Evolutionary conservation across 2,888 invertebrate genomes (phyloP), one percentile per base, ranked within the genome.

Genomic region (Drosophila affinis): DNA sequence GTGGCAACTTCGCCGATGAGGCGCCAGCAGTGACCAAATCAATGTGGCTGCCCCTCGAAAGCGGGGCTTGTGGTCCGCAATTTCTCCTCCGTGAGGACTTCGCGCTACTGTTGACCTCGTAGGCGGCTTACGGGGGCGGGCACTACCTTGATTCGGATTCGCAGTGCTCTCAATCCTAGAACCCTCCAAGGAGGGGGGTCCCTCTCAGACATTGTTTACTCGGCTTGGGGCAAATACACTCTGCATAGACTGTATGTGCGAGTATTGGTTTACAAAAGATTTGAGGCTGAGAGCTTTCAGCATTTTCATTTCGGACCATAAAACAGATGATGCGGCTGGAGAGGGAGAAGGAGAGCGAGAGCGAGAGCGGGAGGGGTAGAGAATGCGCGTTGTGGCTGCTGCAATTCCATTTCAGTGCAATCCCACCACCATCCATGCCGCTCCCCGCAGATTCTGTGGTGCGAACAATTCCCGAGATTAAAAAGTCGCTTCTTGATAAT

Each of bases 401-500:
- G 77, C 79, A 75, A 70, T 79, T 68, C 62, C 63, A 73, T 75
- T 75, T 65, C 49, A 75, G 69, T 45, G 24, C 24, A 17, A 5
- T 34, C 29, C 5, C 17, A 39, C 6, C 17, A 7, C 6, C 53
- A 29, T n/a, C 51, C n/a, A 12, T 34, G 17, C 10, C 9, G 4
- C 17, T 9, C 9, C 5, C 34, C 39, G 34, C 34, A 39, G 14
- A 12, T 18, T 24, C 24, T 24, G 32, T 49, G 55, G 62, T 51
- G 62, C 51, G 49, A 9, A 46, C 74, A 79, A 84, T 83, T 84
- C 79, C 64, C 68, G 64, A 82, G 81, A 82, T 82, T 82, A 83
- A 82, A 83, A 71, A 57, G 59, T 69, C 53, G 68, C 76, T 68
- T 62, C 68, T 72, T 73, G 69, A 79, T 71, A 74, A 74, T 78